Percentiles rank a stretch among this genome's conserved stretches.
phyloP scores from a whole-genome alignment of 2,888 invertebrate species.

The Entomobrya proxima region DNA sequence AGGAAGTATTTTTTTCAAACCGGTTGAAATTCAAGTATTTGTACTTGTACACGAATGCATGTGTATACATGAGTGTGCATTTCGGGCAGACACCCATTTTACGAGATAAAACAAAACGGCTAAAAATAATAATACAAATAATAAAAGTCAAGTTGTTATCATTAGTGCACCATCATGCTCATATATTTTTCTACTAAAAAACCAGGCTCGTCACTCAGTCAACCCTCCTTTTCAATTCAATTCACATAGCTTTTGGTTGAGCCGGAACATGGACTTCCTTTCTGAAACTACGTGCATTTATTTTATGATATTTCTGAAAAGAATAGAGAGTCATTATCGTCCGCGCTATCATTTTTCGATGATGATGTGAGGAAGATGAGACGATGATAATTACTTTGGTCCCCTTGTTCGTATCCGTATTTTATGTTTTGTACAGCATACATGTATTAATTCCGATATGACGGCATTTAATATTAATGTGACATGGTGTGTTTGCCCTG shows the following conservation, averaged over 20 bases:
- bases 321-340: conserved; percentile 46
- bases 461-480: conserved; percentile 20
- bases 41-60: not conserved
- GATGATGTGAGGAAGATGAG: conserved; percentile 37
- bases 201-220: not conserved
- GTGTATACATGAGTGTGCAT: not conserved
- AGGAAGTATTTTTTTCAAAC: conserved; percentile 10
- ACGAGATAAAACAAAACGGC: conserved; percentile 16
- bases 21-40: not conserved
- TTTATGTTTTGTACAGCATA: not conserved
- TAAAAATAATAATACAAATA: not conserved
- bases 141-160: conserved; percentile 42
- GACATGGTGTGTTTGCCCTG: conserved; percentile 9
- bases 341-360: conserved; percentile 30
- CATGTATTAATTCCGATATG: not conserved
- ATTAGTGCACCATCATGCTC: not conserved
- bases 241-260: not conserved
- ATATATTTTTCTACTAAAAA: not conserved
- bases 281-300: conserved; percentile 13
- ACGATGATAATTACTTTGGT: conserved; percentile 30
- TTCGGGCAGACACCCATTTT: conserved; percentile 4
- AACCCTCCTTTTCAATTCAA: conserved; percentile 7
- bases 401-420: not conserved
- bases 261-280: conserved; percentile 50
- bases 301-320: conserved; percentile 31